Evolutionary conservation across 2,888 invertebrate genomes (phyloP), one percentile per base, ranked within the genome.

Genomic region (Pyrocoelia pectoralis): DNA sequence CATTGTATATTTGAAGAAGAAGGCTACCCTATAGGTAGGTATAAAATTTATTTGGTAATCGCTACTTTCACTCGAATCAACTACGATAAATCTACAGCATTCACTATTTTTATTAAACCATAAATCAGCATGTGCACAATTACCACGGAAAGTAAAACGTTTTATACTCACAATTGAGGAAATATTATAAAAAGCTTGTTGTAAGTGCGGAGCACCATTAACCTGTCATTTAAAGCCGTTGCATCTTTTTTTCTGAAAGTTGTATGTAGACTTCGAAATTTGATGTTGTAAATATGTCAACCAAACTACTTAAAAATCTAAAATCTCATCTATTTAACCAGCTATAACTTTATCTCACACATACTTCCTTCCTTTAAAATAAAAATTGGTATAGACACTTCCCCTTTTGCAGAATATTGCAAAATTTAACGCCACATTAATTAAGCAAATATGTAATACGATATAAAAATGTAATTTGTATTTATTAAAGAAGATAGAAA

Each of bases 191-290:
- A 24, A 65, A 54, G 53, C 24, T 18, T 50, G 64, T 55, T 56
- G 66, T 58, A 67, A 66, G 64, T 63, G 63, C 56, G 63, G 59
- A 51, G 60, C 52, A 59, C 60, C 66, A 66, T 70, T 68, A 68
- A 70, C 56, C 68, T 68, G 68, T 68, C 70, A 54, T 66, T 66
- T 56, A 59, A 56, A 33, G 55, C 40, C 59, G 43, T 58, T 61
- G 55, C 62, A 24, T 24, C 24, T 24, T 54, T 51, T 64, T 56
- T 62, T 50, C 48, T 41, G 61, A 53, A 50, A 50, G 50, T 53
- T 59, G 62, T 65, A 59, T 61, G 60, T 56, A 60, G 67, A 66
- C 64, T 66, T 66, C 61, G 59, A 33, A 61, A 57, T 61, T 65
- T 58, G 53, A 43, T 29, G 53, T 50, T 62, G 63, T 69, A 69